Conservation (phyloP, 35 echinoderm and acorn worm species). For the Apostichopus californicus region DNA sequence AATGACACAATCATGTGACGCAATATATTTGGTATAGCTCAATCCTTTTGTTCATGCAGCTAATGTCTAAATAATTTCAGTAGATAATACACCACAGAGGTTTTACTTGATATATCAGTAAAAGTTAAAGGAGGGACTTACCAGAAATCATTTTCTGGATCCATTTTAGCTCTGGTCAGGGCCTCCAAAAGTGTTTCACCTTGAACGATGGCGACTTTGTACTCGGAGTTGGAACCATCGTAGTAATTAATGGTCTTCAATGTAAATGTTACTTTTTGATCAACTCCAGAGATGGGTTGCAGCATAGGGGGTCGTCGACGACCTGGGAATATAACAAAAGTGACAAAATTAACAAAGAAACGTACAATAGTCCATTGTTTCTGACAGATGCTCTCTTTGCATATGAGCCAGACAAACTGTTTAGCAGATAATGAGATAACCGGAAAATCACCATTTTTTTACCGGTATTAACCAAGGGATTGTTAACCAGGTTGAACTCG, state of each 20-base stretch:
- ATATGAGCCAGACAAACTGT: too few relatives aligned
- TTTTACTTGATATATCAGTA: not conserved
- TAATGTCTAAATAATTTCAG: too few relatives aligned
- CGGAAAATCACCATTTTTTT: too few relatives aligned
- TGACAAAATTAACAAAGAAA: too few relatives aligned
- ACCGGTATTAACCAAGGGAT: too few relatives aligned
- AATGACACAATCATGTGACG: too few relatives aligned
- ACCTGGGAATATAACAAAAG: not conserved
- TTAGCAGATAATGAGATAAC: too few relatives aligned
- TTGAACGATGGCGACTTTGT: not conserved
- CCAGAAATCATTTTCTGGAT: not conserved
- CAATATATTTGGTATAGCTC: too few relatives aligned
- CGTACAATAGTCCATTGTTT: too few relatives aligned
- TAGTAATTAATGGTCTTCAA: not conserved
- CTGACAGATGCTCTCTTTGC: too few relatives aligned
- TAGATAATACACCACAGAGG: not conserved
- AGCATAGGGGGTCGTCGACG: not conserved
- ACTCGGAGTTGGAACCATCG: not conserved
- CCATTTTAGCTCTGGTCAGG: not conserved
- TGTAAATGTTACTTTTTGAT: not conserved
- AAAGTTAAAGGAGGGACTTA: not conserved
- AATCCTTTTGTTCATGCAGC: too few relatives aligned
- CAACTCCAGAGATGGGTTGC: not conserved
- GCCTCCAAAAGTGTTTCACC: constrained; percentile 17
- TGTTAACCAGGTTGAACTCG: too few relatives aligned